Evolutionary conservation across 2,888 invertebrate species (phyloP).

Genomic region (Erynnis tages): DNA sequence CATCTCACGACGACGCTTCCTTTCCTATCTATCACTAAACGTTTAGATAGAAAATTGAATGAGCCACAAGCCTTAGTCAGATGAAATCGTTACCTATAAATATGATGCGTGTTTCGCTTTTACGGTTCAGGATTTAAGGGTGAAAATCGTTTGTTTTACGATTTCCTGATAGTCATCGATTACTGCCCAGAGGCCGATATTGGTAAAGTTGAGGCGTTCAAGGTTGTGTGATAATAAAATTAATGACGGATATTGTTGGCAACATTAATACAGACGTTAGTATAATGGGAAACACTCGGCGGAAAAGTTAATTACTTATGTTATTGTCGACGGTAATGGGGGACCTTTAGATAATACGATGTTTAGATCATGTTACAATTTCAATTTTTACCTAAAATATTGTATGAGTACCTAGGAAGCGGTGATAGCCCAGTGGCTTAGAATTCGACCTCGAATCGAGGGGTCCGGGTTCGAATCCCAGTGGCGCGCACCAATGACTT

Average conservation of each 20-base stretch:
- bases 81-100: not conserved
- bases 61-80: not conserved
- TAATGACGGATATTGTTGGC: constrained; percentile 4
- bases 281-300: not conserved
- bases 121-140: not conserved
- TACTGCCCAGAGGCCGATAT: not conserved
- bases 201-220: not conserved
- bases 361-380: not conserved
- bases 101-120: not conserved
- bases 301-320: constrained; percentile 1
- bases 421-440: no score
- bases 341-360: not conserved
- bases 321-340: constrained; percentile 1
- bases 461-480: no score
- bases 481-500: no score
- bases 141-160: not conserved
- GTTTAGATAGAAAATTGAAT: not conserved
- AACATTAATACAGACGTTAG: constrained; percentile 17
- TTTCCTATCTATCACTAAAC: not conserved
- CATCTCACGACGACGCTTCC: not conserved
- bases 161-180: not conserved
- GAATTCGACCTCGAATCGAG: no score
- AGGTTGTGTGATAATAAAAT: constrained; percentile 13
- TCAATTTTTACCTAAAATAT: not conserved
- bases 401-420: no score